A percentile compares a stretch with the other conserved stretches of the same genome.
Conservation (phyloP, 2,888 invertebrate genomes). For the Melinaea menophilus region DNA sequence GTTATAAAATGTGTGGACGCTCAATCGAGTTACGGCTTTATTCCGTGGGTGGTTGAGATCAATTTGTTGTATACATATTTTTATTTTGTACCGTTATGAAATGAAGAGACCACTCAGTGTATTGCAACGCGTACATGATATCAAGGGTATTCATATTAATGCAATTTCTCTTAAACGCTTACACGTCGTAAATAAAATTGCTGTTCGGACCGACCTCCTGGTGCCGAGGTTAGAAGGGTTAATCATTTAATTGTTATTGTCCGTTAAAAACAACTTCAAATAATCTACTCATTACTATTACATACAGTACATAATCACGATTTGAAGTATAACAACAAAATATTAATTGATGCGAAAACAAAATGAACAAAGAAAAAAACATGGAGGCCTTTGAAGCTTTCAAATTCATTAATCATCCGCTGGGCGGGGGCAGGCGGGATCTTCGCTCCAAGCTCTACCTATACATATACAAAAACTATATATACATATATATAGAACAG, state of each 20-base stretch:
- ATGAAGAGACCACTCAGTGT: constrained; percentile 54
- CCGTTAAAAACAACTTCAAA: constrained; percentile 35
- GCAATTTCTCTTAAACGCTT: constrained; percentile 78
- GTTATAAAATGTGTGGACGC: constrained; percentile 44
- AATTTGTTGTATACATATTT: constrained; percentile 38
- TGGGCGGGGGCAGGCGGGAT: constrained; percentile 56
- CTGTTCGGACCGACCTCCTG: constrained; percentile 58
- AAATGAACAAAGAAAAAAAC: constrained; percentile 45
- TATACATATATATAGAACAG: constrained; percentile 5
- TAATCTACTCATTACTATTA: too few relatives aligned
- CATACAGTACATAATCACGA: too few relatives aligned
- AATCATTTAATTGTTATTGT: constrained; percentile 59
- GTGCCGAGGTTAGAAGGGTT: constrained; percentile 50
- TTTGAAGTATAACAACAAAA: constrained; percentile 36
- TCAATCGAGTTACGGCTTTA: constrained; percentile 55
- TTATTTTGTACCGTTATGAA: constrained; percentile 45
- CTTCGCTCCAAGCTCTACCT: constrained; percentile 37
- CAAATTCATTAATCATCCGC: constrained; percentile 69
- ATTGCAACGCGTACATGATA: constrained; percentile 76
- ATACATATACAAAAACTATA: not conserved
- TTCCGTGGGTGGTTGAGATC: constrained; percentile 38
- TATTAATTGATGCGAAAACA: constrained; percentile 30
- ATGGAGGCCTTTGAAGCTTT: constrained; percentile 60
- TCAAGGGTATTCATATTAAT: constrained; percentile 77
- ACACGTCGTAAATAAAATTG: constrained; percentile 78